phyloP scores from a whole-genome alignment of 2,888 invertebrate genomes.

The Trachelus troglodyta region DNA sequence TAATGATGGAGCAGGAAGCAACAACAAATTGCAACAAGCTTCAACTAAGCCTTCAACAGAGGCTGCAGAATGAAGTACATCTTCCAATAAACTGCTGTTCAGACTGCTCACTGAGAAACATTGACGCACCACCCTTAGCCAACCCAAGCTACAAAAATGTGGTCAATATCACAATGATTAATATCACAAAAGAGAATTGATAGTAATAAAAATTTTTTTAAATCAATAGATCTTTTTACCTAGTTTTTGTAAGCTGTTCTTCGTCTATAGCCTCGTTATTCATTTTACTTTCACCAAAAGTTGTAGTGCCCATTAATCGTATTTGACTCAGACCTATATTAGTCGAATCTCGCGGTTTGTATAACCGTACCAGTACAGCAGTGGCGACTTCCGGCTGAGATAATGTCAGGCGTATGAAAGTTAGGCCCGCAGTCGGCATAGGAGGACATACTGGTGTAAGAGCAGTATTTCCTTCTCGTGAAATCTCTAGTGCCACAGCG shows the following conservation, averaged over 20 bases:
- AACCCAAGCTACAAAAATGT: slow-evolving; percentile 75
- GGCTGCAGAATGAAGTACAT: slow-evolving; percentile 74
- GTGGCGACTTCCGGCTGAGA: slow-evolving; percentile 88
- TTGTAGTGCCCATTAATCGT: slow-evolving; percentile 84
- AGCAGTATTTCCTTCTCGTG: slow-evolving; percentile 81
- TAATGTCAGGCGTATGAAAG: slow-evolving; percentile 85
- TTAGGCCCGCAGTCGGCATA: slow-evolving; percentile 87
- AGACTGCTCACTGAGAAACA: slow-evolving; percentile 72
- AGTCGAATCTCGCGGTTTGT: slow-evolving; percentile 89
- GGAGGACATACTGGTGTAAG: slow-evolving; percentile 88
- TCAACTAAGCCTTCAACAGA: slow-evolving; percentile 75
- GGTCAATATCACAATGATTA: slow-evolving; percentile 12
- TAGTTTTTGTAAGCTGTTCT: slow-evolving; percentile 69
- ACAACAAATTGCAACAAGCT: slow-evolving; percentile 78
- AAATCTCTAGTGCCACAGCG: slow-evolving; percentile 87
- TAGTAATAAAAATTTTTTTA: slow-evolving; percentile 1
- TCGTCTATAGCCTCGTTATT: slow-evolving; percentile 68
- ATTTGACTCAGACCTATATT: slow-evolving; percentile 92
- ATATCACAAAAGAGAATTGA: slow-evolving; percentile 3
- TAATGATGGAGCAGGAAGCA: slow-evolving; percentile 75
- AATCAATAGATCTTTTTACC: slow-evolving; percentile 43
- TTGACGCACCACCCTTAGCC: slow-evolving; percentile 85
- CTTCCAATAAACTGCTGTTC: slow-evolving; percentile 59
- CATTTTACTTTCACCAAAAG: slow-evolving; percentile 73
- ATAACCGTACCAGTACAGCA: slow-evolving; percentile 80